Conservation (phyloP, 2,888 invertebrate genomes). For the Gastracanthus pulcherrimus region DNA sequence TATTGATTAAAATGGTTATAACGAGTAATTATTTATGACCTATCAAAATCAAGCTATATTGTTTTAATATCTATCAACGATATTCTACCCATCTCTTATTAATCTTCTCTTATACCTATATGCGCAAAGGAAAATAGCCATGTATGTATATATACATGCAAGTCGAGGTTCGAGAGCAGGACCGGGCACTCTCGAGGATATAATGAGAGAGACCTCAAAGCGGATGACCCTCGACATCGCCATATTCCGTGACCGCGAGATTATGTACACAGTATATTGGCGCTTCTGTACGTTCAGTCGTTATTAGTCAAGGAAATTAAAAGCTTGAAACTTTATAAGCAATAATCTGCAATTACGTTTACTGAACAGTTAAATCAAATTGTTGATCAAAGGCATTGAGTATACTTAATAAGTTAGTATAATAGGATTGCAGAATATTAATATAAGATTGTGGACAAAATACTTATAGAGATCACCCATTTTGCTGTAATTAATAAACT, state of each 20-base stretch:
- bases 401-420: too few relatives aligned
- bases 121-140: neutral
- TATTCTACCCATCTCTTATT: neutral
- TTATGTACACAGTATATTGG: neutral
- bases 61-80: neutral
- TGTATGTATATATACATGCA: neutral
- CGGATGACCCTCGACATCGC: neutral
- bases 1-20: too few relatives aligned
- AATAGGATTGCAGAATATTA: too few relatives aligned
- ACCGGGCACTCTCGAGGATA: neutral
- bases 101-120: neutral
- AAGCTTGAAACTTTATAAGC: neutral
- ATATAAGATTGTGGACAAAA: too few relatives aligned
- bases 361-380: too few relatives aligned
- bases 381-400: too few relatives aligned
- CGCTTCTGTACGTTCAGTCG: neutral
- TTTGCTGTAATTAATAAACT: too few relatives aligned
- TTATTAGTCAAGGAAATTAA: neutral
- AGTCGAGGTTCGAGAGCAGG: too few relatives aligned
- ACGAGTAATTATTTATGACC: too few relatives aligned
- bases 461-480: too few relatives aligned
- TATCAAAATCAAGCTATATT: constrained; percentile 36
- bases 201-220: neutral
- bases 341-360: too few relatives aligned
- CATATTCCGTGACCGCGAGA: neutral